A percentile compares a stretch with the other conserved stretches of the same genome.
Evolutionary conservation across 1,140 invertebrate species (phyloP).

Genomic region (Drosophila suzukii): DNA sequence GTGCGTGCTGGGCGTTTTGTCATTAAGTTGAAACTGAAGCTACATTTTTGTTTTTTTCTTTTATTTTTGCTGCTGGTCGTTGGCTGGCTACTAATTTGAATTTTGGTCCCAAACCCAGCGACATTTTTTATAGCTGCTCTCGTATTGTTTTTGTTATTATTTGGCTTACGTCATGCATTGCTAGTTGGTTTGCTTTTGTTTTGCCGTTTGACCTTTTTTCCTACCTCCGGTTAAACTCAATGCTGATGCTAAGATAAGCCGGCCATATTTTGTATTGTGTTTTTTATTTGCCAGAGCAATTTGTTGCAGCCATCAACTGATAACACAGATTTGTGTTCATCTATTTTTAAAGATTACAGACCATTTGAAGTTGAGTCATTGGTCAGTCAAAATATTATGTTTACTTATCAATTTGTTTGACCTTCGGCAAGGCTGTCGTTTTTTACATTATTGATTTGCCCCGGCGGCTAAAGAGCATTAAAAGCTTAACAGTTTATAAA

Average conservation of each 20-base stretch:
- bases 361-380: slow-evolving; percentile 28
- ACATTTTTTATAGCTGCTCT: slow-evolving; percentile 52
- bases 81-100: slow-evolving; percentile 59
- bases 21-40: slow-evolving; percentile 61
- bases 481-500: slow-evolving; percentile 22
- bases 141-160: slow-evolving; percentile 41
- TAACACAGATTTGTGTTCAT: slow-evolving; percentile 16
- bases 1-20: slow-evolving; percentile 62
- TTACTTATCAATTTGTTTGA: slow-evolving; percentile 29
- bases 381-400: slow-evolving; percentile 16
- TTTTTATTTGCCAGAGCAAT: slow-evolving; percentile 9
- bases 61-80: slow-evolving; percentile 6
- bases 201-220: slow-evolving; percentile 36
- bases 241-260: slow-evolving; percentile 52
- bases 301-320: slow-evolving; percentile 33
- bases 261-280: neutral
- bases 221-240: slow-evolving; percentile 21
- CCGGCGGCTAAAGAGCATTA: slow-evolving; percentile 10
- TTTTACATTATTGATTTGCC: slow-evolving; percentile 48
- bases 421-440: slow-evolving; percentile 31
- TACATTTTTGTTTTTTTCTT: slow-evolving; percentile 22
- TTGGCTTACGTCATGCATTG: slow-evolving; percentile 57
- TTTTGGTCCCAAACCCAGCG: slow-evolving; percentile 46
- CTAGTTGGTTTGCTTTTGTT: slow-evolving; percentile 35
- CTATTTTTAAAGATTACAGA: slow-evolving; percentile 18